These are phyloP conservation scores for Miltochrista miniata DNA, from an alignment of 2,888 invertebrate genomes.

Conservation along the genomic window DNA sequence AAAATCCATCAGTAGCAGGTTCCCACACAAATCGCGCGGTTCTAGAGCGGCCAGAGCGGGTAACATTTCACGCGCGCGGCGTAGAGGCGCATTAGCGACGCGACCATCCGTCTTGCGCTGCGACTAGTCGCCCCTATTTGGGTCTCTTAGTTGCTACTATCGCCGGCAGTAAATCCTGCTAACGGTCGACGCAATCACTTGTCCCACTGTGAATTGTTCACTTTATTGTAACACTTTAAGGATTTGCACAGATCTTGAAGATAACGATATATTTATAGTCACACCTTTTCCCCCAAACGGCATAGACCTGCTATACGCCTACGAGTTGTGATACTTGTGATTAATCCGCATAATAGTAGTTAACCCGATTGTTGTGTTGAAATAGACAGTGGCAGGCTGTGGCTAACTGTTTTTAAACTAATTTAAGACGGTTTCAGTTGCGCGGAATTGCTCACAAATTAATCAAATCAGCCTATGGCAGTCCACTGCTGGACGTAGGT, in stretches of 20 bases:
- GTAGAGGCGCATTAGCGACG: constrained; percentile 45
- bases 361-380: too few species aligned
- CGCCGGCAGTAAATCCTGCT: constrained; percentile 52
- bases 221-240: constrained; percentile 43
- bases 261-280: constrained; percentile 2
- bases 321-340: too few species aligned
- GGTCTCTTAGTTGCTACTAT: constrained; percentile 45
- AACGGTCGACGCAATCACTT: constrained; percentile 48
- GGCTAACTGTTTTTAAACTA: too few species aligned
- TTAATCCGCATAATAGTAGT: too few species aligned
- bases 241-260: constrained; percentile 18
- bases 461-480: too few species aligned
- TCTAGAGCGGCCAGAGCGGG: constrained; percentile 18
- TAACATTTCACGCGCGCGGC: constrained; percentile 38
- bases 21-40: constrained; percentile 47
- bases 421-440: too few species aligned
- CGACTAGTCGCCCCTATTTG: constrained; percentile 42
- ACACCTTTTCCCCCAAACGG: too few species aligned
- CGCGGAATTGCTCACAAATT: too few species aligned
- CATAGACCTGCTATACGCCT: too few species aligned
- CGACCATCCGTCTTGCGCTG: constrained; percentile 46
- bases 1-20: constrained; percentile 14
- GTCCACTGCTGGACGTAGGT: too few species aligned
- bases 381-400: too few species aligned
- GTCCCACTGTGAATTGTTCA: constrained; percentile 42